Percentiles rank a stretch among this genome's conserved stretches.
Conservation (phyloP, 2,797 vertebrate genomes). For the Epinephelus awoara region DNA sequence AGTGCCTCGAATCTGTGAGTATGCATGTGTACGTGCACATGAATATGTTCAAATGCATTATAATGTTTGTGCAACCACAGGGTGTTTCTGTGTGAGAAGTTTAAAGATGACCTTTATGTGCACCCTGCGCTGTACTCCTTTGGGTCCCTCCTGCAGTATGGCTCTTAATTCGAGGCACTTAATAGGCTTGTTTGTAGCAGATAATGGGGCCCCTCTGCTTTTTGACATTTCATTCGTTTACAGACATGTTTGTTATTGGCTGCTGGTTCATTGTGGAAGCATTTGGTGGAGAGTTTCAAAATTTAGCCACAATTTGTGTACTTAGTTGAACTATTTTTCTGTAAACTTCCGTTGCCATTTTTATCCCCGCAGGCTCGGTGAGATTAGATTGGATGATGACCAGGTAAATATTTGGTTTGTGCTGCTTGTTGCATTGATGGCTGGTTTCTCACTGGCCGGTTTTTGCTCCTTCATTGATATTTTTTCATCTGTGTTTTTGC, state of each 20-base stretch:
- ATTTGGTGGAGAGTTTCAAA: not conserved
- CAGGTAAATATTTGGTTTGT: not conserved
- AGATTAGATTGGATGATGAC: constrained; percentile 2
- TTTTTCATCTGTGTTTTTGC: constrained; percentile 4
- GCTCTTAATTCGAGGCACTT: constrained; percentile 21
- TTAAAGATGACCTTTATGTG: constrained; percentile 46
- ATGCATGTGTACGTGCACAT: constrained; percentile 24
- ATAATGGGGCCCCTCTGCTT: not conserved
- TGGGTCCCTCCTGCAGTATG: constrained; percentile 1
- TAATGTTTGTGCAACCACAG: constrained; percentile 32
- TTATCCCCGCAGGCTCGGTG: not conserved
- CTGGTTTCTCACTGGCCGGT: not conserved
- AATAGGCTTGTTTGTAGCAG: constrained; percentile 26
- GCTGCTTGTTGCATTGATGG: not conserved
- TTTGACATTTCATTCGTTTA: constrained; percentile 8
- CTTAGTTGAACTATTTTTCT: not conserved
- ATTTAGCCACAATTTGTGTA: not conserved
- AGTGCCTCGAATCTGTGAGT: constrained; percentile 41
- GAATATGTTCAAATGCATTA: constrained; percentile 29
- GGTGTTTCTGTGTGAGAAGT: constrained; percentile 38
- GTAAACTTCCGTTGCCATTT: not conserved
- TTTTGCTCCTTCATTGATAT: not conserved
- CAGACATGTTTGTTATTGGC: not conserved
- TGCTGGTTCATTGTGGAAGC: not conserved
- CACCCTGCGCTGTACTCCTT: not conserved